Percentiles rank a stretch among this genome's conserved stretches.
phyloP scores from a whole-genome alignment of 1,140 invertebrate genomes.

The Zaprionus kolodkinae region DNA sequence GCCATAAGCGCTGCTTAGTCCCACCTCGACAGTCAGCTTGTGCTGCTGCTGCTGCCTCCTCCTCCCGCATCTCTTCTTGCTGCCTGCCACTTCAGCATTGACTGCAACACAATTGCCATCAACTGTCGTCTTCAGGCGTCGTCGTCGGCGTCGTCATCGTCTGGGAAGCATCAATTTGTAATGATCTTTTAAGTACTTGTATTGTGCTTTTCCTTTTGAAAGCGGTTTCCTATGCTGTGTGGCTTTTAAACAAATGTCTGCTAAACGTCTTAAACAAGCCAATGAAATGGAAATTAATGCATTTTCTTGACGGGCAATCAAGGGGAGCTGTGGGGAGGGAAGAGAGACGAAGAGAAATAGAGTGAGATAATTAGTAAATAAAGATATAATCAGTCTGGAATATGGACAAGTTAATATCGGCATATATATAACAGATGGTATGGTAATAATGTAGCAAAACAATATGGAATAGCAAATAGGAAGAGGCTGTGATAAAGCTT shows the following conservation, averaged over 20 bases:
- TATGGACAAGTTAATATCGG: background rate
- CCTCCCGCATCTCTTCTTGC: background rate
- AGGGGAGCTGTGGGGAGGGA: background rate
- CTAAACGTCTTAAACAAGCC: conserved; percentile 60
- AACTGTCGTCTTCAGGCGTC: conserved; percentile 40
- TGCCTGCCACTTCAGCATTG: conserved; percentile 4
- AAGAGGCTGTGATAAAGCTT: too few species aligned
- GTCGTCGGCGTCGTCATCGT: background rate
- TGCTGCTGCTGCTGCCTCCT: too few species aligned
- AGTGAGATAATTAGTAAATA: background rate
- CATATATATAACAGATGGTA: background rate
- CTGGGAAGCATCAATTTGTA: conserved; percentile 77
- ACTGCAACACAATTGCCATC: conserved; percentile 50
- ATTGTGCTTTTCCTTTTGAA: conserved; percentile 61
- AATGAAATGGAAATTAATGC: conserved; percentile 72
- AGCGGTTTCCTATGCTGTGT: conserved; percentile 35
- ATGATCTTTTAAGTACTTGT: conserved; percentile 80
- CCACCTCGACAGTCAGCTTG: conserved; percentile 3
- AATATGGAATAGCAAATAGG: too few species aligned
- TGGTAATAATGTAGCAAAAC: background rate
- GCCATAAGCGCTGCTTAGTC: conserved; percentile 52
- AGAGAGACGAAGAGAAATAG: background rate
- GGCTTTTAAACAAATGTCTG: conserved; percentile 68
- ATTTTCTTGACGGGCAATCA: conserved; percentile 19
- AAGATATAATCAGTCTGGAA: background rate